Base-by-base conservation (phyloP, 2,113 vertebrate genomes). In the Catharus minimus region DNA sequence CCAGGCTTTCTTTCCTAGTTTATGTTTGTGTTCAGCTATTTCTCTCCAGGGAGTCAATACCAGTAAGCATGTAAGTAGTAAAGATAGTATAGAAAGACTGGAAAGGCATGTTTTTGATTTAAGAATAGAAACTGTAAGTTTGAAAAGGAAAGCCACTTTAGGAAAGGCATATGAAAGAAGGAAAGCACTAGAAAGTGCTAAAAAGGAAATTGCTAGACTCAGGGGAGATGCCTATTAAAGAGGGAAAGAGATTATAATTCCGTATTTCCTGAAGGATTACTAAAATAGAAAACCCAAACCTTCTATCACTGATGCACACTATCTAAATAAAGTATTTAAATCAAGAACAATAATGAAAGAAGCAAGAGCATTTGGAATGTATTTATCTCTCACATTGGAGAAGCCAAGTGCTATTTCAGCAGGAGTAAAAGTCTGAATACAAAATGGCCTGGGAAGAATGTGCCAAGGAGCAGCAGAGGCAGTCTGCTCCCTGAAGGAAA, bases 351-450 rank as follows among this genome's bases (percentile, higher is more conserved):
- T 58, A 80, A 90, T 28, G 52, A 88, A 88, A 69, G 55, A 66
- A 43, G 21, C 19, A 62, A 86, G 39, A 62, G 44, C 30, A 47
- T 47, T 92, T 80, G 32, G 36, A 39, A 28, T 27, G 15, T 28
- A 27, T 73, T 89, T 80, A 18, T 77, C n/a, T 76, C 55, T 69
- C 44, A 49, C 39, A 26, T 3, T 1, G 32, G 82, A 67, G 72
- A 69, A 67, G n/a, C 39, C 57, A 80, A 86, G 36, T 57, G 39
- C 52, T 71, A 24, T 90, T 93, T 80, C 67, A 69, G 75, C 72
- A 88, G 82, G 64, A 89, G 27, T 73, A 79, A 69, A 76, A 87
- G 39, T 44, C 60, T 81, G 85, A 82, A 58, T 92, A 60, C 86
- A 53, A 56, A 77, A 88, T 52, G 47, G n/a, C 85, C 81, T 24